Conservation (phyloP, 30 jellyfish, hydroid and myxozoan genomes). For the Hydra vulgaris region DNA sequence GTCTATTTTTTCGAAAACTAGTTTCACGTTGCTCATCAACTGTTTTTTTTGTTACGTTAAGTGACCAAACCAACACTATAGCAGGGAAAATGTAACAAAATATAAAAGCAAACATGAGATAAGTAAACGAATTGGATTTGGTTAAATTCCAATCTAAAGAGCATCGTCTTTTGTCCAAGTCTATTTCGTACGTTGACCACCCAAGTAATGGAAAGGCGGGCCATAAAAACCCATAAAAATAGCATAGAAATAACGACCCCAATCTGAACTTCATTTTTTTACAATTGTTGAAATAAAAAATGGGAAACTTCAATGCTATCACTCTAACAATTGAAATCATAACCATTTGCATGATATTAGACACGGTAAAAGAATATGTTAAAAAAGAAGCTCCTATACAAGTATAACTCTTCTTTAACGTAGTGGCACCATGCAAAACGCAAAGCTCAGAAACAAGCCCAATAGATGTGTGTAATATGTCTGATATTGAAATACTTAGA, state of each 20-base stretch:
- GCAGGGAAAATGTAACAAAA: not conserved
- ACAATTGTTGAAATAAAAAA: not conserved
- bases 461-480: not conserved
- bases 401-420: not conserved
- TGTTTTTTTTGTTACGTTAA: not conserved
- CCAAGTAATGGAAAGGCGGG: not conserved
- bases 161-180: slow-evolving; percentile 5
- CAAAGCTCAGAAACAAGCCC: not conserved
- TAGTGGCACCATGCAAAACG: not conserved
- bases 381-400: not conserved
- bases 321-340: not conserved
- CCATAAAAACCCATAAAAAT: slow-evolving; percentile 8
- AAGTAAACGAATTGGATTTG: not conserved
- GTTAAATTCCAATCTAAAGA: slow-evolving; percentile 10
- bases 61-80: not conserved
- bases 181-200: not conserved
- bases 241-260: not conserved
- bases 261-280: not conserved
- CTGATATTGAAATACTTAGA: not conserved
- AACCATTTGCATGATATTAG: slow-evolving; percentile 3
- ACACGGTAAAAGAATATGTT: not conserved
- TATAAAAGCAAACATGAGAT: not conserved
- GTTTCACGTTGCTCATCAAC: not conserved
- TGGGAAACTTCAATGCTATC: not conserved
- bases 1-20: not conserved